Conservation (phyloP, 2,888 invertebrate genomes). For the Thecophora atra region DNA sequence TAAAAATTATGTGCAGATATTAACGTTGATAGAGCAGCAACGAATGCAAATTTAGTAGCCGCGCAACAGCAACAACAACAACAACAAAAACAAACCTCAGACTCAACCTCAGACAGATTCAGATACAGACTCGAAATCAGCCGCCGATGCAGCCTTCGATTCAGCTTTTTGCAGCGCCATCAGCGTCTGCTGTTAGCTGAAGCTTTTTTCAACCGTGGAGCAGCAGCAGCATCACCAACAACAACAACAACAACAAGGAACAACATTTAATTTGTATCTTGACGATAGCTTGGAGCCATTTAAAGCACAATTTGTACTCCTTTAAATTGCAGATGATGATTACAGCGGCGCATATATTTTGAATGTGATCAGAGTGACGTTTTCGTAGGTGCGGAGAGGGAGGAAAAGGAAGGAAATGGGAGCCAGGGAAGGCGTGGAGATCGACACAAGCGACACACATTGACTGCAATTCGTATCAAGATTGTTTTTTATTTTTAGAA, state of each 20-base stretch:
- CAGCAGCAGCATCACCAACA: background rate
- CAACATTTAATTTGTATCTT: slow-evolving; percentile 24
- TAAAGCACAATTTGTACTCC: slow-evolving; percentile 27
- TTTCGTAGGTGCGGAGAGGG: background rate
- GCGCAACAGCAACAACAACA: slow-evolving; percentile 1
- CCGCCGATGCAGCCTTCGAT: too few species aligned
- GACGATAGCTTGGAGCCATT: slow-evolving; percentile 13
- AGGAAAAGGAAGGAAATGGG: background rate
- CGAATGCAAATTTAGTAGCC: slow-evolving; percentile 21
- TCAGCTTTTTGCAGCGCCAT: too few species aligned
- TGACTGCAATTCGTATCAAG: background rate
- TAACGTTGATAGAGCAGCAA: slow-evolving; percentile 27
- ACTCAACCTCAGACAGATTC: background rate
- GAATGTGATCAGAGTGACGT: background rate
- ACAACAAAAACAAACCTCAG: background rate
- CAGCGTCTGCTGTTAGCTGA: too few species aligned
- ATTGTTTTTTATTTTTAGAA: background rate
- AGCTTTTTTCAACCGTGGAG: background rate
- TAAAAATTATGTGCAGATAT: slow-evolving; percentile 41
- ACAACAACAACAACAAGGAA: background rate
- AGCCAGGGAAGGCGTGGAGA: too few species aligned
- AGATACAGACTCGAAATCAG: too few species aligned
- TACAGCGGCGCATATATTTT: background rate
- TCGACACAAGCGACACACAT: background rate
- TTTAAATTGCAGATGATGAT: slow-evolving; percentile 15